A percentile compares a stretch with the other conserved stretches of the same genome.
Conservation (phyloP, 1,140 invertebrate species). For the Acyrthosiphon pisum region DNA sequence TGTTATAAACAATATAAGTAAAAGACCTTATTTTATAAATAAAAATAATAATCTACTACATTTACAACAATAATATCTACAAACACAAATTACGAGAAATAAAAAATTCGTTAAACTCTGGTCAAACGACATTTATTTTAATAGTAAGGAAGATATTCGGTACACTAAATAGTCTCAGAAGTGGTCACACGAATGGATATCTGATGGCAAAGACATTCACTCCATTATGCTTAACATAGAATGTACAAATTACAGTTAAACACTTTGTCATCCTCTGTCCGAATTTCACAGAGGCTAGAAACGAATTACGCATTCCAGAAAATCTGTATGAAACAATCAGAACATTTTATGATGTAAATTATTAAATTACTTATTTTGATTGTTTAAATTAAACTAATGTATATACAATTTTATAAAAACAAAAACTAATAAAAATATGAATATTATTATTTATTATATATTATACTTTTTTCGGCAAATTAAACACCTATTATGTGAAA, state of each 20-base stretch:
- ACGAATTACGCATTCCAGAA: not conserved
- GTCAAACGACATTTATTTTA: not conserved
- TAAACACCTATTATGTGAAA: not conserved
- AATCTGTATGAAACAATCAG: not conserved
- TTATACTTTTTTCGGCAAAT: not conserved
- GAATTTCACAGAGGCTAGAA: not conserved
- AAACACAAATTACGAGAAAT: not conserved
- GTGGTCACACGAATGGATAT: not conserved
- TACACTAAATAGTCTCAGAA: not conserved
- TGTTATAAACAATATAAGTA: not conserved
- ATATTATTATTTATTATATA: not conserved
- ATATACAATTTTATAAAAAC: not conserved
- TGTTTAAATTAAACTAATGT: not conserved
- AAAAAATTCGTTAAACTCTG: not conserved
- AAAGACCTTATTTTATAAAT: not conserved
- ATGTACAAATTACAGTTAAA: constrained; percentile 8
- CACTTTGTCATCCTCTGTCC: not conserved
- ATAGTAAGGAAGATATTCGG: not conserved
- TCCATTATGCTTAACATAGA: not conserved
- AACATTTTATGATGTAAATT: not conserved
- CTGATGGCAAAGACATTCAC: not conserved
- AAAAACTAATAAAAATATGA: not conserved
- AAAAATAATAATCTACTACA: not conserved
- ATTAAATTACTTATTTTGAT: not conserved
- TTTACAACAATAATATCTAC: not conserved